phyloP scores from a whole-genome alignment of 2,797 vertebrate genomes.

The Oophaga sylvatica region DNA sequence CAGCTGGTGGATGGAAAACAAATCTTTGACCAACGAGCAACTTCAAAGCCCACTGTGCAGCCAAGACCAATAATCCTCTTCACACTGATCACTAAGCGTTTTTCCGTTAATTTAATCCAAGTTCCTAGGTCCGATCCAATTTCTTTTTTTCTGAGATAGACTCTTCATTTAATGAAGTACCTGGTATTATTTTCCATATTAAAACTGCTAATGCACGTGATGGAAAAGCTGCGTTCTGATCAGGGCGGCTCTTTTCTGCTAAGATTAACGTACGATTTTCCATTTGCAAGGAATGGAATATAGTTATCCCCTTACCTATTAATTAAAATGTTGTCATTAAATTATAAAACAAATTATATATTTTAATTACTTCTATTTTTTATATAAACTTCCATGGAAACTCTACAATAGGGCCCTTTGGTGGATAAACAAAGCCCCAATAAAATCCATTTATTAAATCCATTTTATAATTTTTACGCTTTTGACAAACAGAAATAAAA shows the following conservation, averaged over 20 bases:
- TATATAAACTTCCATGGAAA: background rate
- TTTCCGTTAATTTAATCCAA: slow-evolving; percentile 53
- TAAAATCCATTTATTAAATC: too few relatives aligned
- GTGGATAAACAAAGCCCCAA: background rate
- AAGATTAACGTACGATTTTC: background rate
- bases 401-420: background rate
- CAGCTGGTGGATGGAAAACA: slow-evolving; percentile 21
- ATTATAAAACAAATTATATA: background rate
- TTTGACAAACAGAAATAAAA: too few relatives aligned
- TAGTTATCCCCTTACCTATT: background rate
- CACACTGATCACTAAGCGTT: slow-evolving; percentile 49
- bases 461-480: too few relatives aligned
- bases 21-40: slow-evolving; percentile 33
- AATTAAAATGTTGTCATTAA: background rate
- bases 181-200: slow-evolving; percentile 48
- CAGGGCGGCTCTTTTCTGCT: background rate
- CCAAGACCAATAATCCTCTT: slow-evolving; percentile 35
- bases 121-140: slow-evolving; percentile 27
- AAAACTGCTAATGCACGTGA: slow-evolving; percentile 16
- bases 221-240: slow-evolving; percentile 7
- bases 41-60: background rate
- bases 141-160: slow-evolving; percentile 15
- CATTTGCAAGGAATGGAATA: background rate
- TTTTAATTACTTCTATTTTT: background rate
- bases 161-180: slow-evolving; percentile 11